Conservation (phyloP, 1,140 invertebrate species). For the Hycleus cichorii region DNA sequence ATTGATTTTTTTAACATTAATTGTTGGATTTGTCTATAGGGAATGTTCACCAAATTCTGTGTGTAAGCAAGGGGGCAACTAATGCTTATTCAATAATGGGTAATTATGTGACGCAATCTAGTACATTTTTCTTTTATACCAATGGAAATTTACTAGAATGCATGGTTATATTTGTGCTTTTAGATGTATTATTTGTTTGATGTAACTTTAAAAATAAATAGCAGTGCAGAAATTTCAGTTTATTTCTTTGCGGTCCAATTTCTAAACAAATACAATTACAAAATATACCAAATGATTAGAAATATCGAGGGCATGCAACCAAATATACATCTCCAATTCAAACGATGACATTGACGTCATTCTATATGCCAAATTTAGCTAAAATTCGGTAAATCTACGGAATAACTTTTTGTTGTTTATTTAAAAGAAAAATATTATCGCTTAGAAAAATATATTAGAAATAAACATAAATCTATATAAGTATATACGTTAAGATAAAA, state of each 20-base stretch:
- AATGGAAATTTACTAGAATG: slow-evolving; percentile 8
- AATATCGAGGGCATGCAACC: too few species aligned
- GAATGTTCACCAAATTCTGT: slow-evolving; percentile 10
- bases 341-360: too few species aligned
- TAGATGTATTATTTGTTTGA: neutral
- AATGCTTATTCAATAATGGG: slow-evolving; percentile 25
- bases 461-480: too few species aligned
- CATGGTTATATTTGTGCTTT: neutral
- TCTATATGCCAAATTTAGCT: too few species aligned
- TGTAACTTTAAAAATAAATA: neutral
- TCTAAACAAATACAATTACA: too few species aligned
- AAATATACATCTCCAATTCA: too few species aligned
- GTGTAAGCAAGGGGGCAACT: slow-evolving; percentile 40
- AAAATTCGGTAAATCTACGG: too few species aligned
- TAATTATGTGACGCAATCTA: slow-evolving; percentile 3
- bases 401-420: too few species aligned
- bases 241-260: neutral
- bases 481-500: too few species aligned
- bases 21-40: slow-evolving; percentile 2
- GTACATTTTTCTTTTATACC: slow-evolving; percentile 2
- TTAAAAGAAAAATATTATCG: too few species aligned
- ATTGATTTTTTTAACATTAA: slow-evolving; percentile 11
- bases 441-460: too few species aligned
- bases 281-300: too few species aligned
- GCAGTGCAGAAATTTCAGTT: slow-evolving; percentile 11